Percentiles rank a stretch among this genome's conserved stretches.
These are phyloP conservation scores for Sinocyclocheilus anshuiensis DNA, from an alignment of 2,113 vertebrate genomes.

Conservation along the genomic window DNA sequence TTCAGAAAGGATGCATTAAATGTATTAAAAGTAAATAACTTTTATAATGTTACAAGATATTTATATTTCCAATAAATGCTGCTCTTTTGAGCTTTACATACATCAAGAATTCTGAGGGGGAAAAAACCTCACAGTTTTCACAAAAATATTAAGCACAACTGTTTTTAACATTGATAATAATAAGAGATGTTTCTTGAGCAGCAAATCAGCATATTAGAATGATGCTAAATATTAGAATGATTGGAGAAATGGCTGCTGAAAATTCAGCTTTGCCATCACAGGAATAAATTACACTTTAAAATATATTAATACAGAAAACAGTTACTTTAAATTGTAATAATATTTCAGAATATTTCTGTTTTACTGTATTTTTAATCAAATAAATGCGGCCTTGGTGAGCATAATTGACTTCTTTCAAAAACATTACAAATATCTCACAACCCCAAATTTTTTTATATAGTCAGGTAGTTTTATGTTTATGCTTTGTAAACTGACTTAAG, in stretches of 20 bases:
- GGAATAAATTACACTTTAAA: too few relatives aligned
- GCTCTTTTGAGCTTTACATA: too few relatives aligned
- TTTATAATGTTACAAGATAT: too few relatives aligned
- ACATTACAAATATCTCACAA: too few relatives aligned
- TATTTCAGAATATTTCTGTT: background rate
- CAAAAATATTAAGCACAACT: background rate
- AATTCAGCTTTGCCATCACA: too few relatives aligned
- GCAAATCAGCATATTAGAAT: background rate
- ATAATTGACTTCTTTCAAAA: background rate
- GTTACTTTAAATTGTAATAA: background rate
- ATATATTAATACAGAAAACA: background rate
- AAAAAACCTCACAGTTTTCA: background rate
- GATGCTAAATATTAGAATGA: too few relatives aligned
- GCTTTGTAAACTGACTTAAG: background rate
- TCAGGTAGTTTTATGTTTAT: background rate
- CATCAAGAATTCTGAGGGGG: too few relatives aligned
- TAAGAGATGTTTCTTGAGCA: background rate
- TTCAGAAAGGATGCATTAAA: background rate
- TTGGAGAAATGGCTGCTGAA: background rate
- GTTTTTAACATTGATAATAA: background rate
- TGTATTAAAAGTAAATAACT: too few relatives aligned
- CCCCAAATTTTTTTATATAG: too few relatives aligned
- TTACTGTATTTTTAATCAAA: background rate
- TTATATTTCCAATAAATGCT: too few relatives aligned
- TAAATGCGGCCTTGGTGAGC: background rate